Conservation (phyloP, 2,113 vertebrate species). For the Pelvicachromis taeniatus region DNA sequence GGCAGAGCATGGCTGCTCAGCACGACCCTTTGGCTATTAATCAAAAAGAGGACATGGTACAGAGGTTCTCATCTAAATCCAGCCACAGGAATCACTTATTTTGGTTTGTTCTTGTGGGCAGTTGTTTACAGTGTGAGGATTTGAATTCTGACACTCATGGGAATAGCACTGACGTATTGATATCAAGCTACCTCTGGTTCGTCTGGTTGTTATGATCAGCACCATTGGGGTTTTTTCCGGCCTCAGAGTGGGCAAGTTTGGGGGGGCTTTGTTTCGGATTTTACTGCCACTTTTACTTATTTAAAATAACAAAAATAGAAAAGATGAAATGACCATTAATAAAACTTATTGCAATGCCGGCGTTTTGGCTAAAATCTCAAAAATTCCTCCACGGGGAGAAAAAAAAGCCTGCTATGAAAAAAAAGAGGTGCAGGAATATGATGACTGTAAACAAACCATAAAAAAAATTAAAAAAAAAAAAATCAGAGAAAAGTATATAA, state of each 20-base stretch:
- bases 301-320: background rate
- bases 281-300: background rate
- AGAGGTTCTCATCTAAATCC: background rate
- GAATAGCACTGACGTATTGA: background rate
- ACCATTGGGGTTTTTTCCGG: background rate
- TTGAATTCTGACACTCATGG: background rate
- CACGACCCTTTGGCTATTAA: conserved; percentile 34
- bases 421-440: background rate
- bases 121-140: background rate
- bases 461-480: background rate
- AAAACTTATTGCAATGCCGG: background rate
- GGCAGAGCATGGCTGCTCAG: conserved; percentile 27
- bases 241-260: background rate
- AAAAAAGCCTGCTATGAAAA: background rate
- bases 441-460: background rate
- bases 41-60: conserved; percentile 8
- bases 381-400: background rate
- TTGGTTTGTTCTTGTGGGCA: background rate
- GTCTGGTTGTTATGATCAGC: background rate
- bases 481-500: background rate
- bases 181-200: background rate
- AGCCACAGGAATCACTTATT: background rate
- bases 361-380: background rate
- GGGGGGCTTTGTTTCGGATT: background rate
- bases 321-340: background rate